Base-by-base conservation (phyloP, 2,888 invertebrate genomes). In the Dorcus parallelipipedus region DNA sequence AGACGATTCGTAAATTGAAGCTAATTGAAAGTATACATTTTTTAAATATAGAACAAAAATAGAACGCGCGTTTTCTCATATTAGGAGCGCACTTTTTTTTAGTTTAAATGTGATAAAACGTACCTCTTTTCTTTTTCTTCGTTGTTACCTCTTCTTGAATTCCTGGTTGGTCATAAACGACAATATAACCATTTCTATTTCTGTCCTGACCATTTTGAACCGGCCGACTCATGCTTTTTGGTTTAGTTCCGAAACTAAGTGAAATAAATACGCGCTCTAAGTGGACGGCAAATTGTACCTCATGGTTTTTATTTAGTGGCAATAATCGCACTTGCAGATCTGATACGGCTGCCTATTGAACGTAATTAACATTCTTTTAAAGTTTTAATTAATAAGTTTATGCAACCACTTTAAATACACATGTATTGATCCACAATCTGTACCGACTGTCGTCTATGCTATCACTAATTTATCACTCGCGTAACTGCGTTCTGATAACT, bases 141-240 rank as follows among this genome's bases (percentile, higher is more conserved):
- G 47, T 43, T 39, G 42, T 40, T 23, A 38, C 9, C 41, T 56
- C 59, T 23, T 53, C 56, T 8, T 14, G 43, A 9, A 59, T 56
- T 49, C 52, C 59, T 42, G 59, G 52, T 38, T 55, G 59, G n/a
- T 59, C 52, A 26, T 64, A 56, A 60, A 60, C 66, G 10, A 59
- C 57, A 43, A 64, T 54, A 52, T 66, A 66, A 17, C 66, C 66
- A 52, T 66, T 66, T 51, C 53, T 63, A 45, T 59, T 63, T 56
- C 63, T 56, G 49, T 63, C 63, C 41, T 64, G 60, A 26, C 55
- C 49, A 43, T 56, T 59, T 59, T 42, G 23, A 20, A 39, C n/a
- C 23, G 52, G 23, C 4, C 50, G 55, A 41, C 50, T 54, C 59
- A 59, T 59, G 20, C 51, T 59, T 52, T 47, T 10, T 23, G 4